Percentiles rank a stretch among this genome's conserved stretches.
Evolutionary conservation across 2,888 invertebrate genomes (phyloP).

Genomic region (Scaptomyza caliginosa): DNA sequence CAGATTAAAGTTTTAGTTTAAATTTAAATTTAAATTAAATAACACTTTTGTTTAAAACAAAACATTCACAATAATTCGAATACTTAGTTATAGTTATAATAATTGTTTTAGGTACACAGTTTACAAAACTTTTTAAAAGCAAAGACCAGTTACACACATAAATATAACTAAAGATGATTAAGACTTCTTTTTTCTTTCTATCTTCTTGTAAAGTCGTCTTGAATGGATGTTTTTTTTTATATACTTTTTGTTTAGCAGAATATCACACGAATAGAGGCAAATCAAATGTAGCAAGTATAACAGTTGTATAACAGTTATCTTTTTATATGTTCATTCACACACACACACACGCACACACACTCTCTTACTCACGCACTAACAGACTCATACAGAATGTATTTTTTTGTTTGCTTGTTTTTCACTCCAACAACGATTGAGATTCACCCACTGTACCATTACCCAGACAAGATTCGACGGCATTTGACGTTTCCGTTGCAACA

Average conservation of each 20-base stretch:
- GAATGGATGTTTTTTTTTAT: conserved; percentile 16
- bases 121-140: conserved; percentile 69
- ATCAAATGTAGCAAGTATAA: conserved; percentile 63
- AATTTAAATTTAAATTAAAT: conserved; percentile 53
- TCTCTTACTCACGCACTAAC: background rate
- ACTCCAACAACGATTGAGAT: conserved; percentile 65
- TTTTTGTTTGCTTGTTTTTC: conserved; percentile 9
- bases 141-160: conserved; percentile 53
- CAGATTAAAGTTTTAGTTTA: conserved; percentile 18
- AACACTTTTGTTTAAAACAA: conserved; percentile 63
- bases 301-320: conserved; percentile 61
- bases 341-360: conserved; percentile 11
- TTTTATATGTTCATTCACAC: conserved; percentile 19
- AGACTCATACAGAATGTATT: conserved; percentile 1
- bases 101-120: conserved; percentile 74
- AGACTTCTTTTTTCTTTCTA: no score
- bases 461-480: conserved; percentile 36
- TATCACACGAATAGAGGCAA: conserved; percentile 69
- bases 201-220: no score
- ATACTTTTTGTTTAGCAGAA: conserved; percentile 57
- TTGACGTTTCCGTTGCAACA: conserved; percentile 22
- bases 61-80: conserved; percentile 59
- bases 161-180: conserved; percentile 44
- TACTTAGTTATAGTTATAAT: conserved; percentile 50
- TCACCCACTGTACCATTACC: conserved; percentile 64